These are phyloP conservation scores for Coracias cyanogaster DNA, from an alignment of 2,797 vertebrate species.

Conservation along the genomic window DNA sequence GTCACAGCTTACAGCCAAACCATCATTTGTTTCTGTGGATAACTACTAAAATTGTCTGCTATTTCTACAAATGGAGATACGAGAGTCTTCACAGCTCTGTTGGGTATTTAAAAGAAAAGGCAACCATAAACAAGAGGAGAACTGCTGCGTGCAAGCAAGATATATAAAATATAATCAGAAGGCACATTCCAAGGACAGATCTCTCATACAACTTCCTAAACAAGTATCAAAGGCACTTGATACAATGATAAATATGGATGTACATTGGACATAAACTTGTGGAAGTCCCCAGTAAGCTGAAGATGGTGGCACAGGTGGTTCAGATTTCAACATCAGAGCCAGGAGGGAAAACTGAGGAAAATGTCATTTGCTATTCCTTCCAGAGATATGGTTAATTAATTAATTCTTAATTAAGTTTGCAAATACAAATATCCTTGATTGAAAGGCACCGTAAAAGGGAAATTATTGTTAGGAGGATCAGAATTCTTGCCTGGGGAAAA, in stretches of 20 bases:
- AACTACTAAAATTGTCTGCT: not conserved
- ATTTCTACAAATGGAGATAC: not conserved
- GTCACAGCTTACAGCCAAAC: not conserved
- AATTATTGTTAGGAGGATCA: conserved; percentile 42
- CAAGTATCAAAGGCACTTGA: not conserved
- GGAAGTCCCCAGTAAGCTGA: not conserved
- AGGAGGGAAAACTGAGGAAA: not conserved
- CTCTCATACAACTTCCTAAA: not conserved
- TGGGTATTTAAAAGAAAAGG: not conserved
- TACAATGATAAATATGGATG: not conserved
- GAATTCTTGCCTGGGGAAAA: conserved; percentile 36
- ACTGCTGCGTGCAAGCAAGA: not conserved
- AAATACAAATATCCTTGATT: conserved; percentile 51
- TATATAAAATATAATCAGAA: too few relatives aligned
- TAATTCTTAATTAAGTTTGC: conserved; percentile 67
- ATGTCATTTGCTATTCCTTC: not conserved
- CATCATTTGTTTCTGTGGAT: not conserved
- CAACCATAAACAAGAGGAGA: not conserved
- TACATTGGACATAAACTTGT: not conserved
- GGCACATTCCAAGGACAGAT: too few relatives aligned
- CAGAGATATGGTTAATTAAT: conserved; percentile 26
- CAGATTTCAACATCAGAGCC: not conserved
- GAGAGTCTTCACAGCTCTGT: not conserved
- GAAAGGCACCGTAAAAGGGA: conserved; percentile 19
- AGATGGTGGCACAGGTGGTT: not conserved